Evolutionary conservation across 1,140 invertebrate species (phyloP).

Genomic region (Drosophila yakuba): DNA sequence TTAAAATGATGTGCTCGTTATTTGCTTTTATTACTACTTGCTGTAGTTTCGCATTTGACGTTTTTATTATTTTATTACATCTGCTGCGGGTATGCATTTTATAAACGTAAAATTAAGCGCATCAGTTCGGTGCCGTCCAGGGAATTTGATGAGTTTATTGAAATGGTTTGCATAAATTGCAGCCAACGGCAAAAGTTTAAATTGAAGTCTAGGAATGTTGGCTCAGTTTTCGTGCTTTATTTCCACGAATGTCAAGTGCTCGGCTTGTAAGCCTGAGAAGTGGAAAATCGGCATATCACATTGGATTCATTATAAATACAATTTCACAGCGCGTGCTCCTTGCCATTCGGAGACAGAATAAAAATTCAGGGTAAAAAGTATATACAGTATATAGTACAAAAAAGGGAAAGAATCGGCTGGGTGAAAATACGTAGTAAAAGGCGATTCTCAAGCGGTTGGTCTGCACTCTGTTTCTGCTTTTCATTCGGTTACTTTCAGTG

Average conservation of each 20-base stretch:
- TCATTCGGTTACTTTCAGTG: conserved; percentile 25
- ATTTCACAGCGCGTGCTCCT: conserved; percentile 69
- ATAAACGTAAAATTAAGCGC: conserved; percentile 58
- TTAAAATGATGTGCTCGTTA: conserved; percentile 39
- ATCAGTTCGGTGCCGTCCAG: conserved; percentile 40
- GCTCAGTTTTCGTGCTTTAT: conserved; percentile 28
- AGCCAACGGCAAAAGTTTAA: conserved; percentile 37
- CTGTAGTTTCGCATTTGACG: conserved; percentile 47
- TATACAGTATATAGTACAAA: neutral
- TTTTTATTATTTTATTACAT: conserved; percentile 57
- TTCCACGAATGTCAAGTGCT: conserved; percentile 36
- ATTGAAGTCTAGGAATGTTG: conserved; percentile 37
- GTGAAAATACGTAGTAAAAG: conserved; percentile 27
- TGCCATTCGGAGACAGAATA: conserved; percentile 16
- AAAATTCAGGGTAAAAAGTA: conserved; percentile 15
- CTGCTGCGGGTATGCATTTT: conserved; percentile 33
- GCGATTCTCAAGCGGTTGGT: conserved; percentile 41
- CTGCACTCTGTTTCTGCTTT: conserved; percentile 31
- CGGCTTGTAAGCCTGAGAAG: conserved; percentile 29
- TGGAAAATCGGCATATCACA: conserved; percentile 71
- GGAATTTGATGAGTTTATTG: conserved; percentile 67
- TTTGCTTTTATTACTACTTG: conserved; percentile 60
- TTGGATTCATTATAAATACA: conserved; percentile 80
- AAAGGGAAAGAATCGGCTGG: neutral
- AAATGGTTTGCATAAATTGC: conserved; percentile 58